phyloP scores from a whole-genome alignment of 2,888 invertebrate genomes.

The Melitaea athalia region DNA sequence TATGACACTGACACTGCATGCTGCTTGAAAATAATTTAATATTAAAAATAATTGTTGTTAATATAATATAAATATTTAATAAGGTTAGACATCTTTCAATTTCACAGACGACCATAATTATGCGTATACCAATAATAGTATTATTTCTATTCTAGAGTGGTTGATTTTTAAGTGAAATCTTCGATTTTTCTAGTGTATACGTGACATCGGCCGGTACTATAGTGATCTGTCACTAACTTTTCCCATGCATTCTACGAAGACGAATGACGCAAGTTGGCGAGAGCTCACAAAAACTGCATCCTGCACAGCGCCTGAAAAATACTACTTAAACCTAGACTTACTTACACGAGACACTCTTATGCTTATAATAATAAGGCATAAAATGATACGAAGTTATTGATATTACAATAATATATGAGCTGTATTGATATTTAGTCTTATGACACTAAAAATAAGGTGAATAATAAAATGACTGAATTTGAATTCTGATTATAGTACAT shows the following conservation, averaged over 20 bases:
- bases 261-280: conserved; percentile 71
- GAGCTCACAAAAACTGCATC: conserved; percentile 61
- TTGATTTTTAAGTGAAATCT: too few species aligned
- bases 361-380: not conserved
- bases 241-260: conserved; percentile 74
- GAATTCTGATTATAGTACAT: too few species aligned
- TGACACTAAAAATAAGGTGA: not conserved
- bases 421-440: not conserved
- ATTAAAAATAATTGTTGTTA: too few species aligned
- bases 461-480: not conserved
- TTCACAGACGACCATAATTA: too few species aligned
- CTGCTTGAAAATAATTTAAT: too few species aligned
- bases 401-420: not conserved
- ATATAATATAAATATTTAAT: too few species aligned
- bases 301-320: conserved; percentile 43
- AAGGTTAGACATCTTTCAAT: too few species aligned
- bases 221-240: conserved; percentile 74
- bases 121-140: too few species aligned
- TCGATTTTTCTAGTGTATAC: not conserved
- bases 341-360: conserved; percentile 9
- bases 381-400: conserved; percentile 1
- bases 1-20: too few species aligned
- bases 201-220: conserved; percentile 48
- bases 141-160: too few species aligned
- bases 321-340: conserved; percentile 13